phyloP scores from a whole-genome alignment of 2,888 invertebrate species.

The Coelopa pilipes region DNA sequence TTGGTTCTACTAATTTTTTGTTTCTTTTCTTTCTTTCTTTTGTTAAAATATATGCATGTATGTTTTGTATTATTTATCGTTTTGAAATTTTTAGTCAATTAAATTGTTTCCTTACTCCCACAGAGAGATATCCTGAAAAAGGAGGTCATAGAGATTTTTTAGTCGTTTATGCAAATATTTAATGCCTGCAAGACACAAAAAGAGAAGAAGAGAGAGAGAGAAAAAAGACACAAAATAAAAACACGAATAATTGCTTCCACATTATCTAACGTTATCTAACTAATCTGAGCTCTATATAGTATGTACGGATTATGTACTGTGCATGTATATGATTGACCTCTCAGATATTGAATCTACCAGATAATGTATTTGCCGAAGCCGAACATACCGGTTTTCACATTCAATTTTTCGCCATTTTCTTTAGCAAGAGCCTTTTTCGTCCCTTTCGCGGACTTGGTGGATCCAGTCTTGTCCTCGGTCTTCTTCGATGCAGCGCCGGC shows the following conservation, averaged over 20 bases:
- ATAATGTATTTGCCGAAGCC: conserved; percentile 85
- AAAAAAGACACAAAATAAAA: conserved; percentile 57
- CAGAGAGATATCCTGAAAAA: conserved; percentile 67
- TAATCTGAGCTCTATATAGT: background rate
- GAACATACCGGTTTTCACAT: conserved; percentile 79
- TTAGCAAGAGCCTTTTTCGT: conserved; percentile 66
- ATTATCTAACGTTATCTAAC: background rate
- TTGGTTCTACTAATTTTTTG: no score
- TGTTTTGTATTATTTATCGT: conserved; percentile 20
- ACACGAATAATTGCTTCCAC: conserved; percentile 43
- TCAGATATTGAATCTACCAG: conserved; percentile 72
- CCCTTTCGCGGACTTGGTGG: conserved; percentile 35
- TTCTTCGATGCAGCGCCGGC: conserved; percentile 45
- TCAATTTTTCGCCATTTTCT: conserved; percentile 64
- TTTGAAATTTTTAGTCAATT: conserved; percentile 47
- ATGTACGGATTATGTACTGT: background rate
- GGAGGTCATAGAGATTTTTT: conserved; percentile 67
- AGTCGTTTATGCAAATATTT: conserved; percentile 67
- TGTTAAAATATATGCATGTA: conserved; percentile 20
- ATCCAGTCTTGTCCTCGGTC: conserved; percentile 51
- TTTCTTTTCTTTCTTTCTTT: conserved; percentile 5
- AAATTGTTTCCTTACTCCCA: conserved; percentile 66
- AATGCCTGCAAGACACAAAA: conserved; percentile 66
- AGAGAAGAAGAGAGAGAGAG: conserved; percentile 59
- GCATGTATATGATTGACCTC: background rate